Percentiles rank a stretch among this genome's conserved stretches.
Evolutionary conservation across 1,140 invertebrate genomes (phyloP).

Genomic region (Scaptomyza graminum): DNA sequence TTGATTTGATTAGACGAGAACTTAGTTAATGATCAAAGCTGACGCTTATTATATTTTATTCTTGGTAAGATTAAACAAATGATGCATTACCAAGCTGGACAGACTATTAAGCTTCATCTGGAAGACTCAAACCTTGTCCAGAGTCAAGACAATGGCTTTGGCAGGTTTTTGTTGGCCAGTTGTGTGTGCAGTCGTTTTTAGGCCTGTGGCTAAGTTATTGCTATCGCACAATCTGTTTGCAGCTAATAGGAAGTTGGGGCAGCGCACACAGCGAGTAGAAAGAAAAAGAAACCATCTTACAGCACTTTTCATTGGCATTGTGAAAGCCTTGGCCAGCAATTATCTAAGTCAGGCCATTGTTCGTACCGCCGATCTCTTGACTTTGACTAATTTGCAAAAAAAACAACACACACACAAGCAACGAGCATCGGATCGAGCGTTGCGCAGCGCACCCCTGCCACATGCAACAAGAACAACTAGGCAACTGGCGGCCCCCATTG

Average conservation of each 20-base stretch:
- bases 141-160: conserved; percentile 29
- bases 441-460: background rate
- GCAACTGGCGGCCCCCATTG: conserved; percentile 48
- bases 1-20: too few relatives aligned
- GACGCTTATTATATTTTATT: conserved; percentile 65
- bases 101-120: background rate
- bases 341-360: conserved; percentile 79
- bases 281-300: conserved; percentile 23
- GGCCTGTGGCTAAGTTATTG: conserved; percentile 71
- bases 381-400: conserved; percentile 79
- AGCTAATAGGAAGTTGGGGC: conserved; percentile 78
- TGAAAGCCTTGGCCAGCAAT: conserved; percentile 77
- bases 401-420: conserved; percentile 31
- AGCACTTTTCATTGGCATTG: conserved; percentile 73
- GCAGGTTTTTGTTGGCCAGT: conserved; percentile 29
- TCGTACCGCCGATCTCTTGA: conserved; percentile 67
- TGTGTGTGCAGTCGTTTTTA: conserved; percentile 16
- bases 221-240: conserved; percentile 78
- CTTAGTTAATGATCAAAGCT: background rate
- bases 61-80: conserved; percentile 56
- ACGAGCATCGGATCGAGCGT: conserved; percentile 17
- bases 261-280: conserved; percentile 12
- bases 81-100: conserved; percentile 55
- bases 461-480: conserved; percentile 15
- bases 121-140: background rate